Base-by-base conservation (phyloP, 2,113 vertebrate genomes). In the Dromas ardeola region DNA sequence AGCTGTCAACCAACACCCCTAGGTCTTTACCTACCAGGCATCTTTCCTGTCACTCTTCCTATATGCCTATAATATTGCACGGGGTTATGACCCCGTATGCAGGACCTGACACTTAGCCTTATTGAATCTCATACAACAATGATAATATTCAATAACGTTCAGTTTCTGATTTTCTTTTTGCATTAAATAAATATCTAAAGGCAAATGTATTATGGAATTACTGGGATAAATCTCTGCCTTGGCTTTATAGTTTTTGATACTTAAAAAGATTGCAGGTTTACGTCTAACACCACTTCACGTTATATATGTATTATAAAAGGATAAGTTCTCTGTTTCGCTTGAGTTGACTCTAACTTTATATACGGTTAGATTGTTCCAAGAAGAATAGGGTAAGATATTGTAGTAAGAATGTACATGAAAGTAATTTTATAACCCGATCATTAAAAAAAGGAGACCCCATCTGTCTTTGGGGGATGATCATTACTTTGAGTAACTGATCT, bases 1-100 rank as follows among this genome's bases (percentile, higher is more conserved):
- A 12, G 49, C n/a, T 81, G 15, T 36, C 3, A 4, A 19, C 5
- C 11, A 42, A 27, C 13, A 36, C 11, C 11, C 2, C 0, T 9
- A 12, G 15, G 5, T 34, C 38, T 30, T 81, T 58, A 43, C n/a
- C 53, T 3, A 2, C 26, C 5, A 6, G 25, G 18, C 42, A 29
- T 14, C 30, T 22, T 70, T 90, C 47, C 47, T 70, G n/a, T 2
- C 40, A n/a, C 13, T 47, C 45, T 26, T 77, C 11, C 11, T 30
- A 29, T 11, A 62, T 49, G 17, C 8, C 23, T 70, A 6, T n/a
- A 45, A 5, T 6, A 10, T 10, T 91, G 65, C 26, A 34, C 8
- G 26, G 10, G 10, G 10, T 77, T 50, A 15, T 38, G 43, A 59
- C 9, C 7, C 5, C 49, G 49, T n/a, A 9, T 52, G n/a, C 3